A percentile compares a stretch with the other conserved stretches of the same genome.
These are phyloP conservation scores for Heliconius congener DNA, from an alignment of 1,140 invertebrate genomes.

Conservation along the genomic window DNA sequence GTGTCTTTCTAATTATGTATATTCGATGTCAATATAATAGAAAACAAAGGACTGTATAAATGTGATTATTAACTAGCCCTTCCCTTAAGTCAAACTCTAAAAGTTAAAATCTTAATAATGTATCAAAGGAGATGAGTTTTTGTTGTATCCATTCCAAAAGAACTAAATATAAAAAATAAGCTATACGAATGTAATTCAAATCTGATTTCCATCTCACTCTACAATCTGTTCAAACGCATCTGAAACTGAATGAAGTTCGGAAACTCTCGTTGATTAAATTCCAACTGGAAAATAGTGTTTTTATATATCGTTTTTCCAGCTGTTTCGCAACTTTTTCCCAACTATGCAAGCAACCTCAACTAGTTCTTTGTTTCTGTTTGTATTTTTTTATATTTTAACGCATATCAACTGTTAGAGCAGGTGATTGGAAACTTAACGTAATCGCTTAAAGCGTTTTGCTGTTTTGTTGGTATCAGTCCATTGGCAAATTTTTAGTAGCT, in stretches of 20 bases:
- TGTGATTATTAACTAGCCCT: no score
- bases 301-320: not conserved
- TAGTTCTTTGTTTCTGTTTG: not conserved
- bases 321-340: not conserved
- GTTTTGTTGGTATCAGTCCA: not conserved
- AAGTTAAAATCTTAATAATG: not conserved
- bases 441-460: not conserved
- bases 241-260: not conserved
- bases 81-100: not conserved
- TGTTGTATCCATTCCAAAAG: not conserved
- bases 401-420: not conserved
- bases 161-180: not conserved
- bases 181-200: not conserved
- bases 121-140: not conserved
- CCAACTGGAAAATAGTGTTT: not conserved
- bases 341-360: not conserved
- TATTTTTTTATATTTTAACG: not conserved
- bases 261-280: conserved; percentile 10
- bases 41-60: no score
- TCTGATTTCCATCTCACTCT: not conserved
- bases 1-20: no score
- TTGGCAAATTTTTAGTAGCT: not conserved
- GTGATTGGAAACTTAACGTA: not conserved
- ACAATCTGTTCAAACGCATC: not conserved
- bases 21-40: no score